These are phyloP conservation scores for Ichneumon xanthorius DNA, from an alignment of 2,888 invertebrate species.

Conservation along the genomic window DNA sequence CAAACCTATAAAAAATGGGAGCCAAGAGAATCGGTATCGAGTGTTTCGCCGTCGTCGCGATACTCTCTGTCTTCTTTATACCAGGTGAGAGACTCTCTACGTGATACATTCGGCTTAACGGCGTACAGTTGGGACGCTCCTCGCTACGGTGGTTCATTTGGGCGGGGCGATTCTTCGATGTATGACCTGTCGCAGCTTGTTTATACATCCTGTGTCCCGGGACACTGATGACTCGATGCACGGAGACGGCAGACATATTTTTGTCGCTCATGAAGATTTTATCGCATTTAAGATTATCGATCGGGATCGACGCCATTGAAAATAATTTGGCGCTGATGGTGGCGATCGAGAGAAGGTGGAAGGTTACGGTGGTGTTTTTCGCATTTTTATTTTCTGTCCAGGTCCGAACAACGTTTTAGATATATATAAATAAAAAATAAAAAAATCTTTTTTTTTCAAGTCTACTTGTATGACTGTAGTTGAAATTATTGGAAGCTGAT, in stretches of 20 bases:
- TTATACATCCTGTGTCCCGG: neutral
- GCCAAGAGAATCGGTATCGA: slow-evolving; percentile 49
- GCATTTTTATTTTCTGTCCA: neutral
- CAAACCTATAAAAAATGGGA: slow-evolving; percentile 50
- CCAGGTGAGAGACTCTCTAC: slow-evolving; percentile 62
- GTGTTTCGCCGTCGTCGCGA: slow-evolving; percentile 35
- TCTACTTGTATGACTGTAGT: too few species aligned
- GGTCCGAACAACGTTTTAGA: neutral
- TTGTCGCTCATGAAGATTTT: neutral
- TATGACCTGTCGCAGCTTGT: neutral
- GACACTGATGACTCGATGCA: slow-evolving; percentile 23
- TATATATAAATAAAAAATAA: too few species aligned
- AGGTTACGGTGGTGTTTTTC: neutral
- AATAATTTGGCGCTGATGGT: neutral
- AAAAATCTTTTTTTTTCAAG: too few species aligned
- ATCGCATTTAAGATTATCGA: too few species aligned
- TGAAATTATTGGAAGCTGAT: too few species aligned
- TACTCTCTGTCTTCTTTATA: slow-evolving; percentile 54
- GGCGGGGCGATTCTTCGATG: slow-evolving; percentile 52
- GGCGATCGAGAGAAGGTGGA: neutral
- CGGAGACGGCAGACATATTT: neutral
- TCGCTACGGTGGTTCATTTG: slow-evolving; percentile 27
- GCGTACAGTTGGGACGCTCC: neutral
- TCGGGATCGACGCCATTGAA: neutral
- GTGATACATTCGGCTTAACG: slow-evolving; percentile 3